These are phyloP conservation scores for Temnothorax ravouxi DNA, from an alignment of 2,888 invertebrate species.

Conservation along the genomic window DNA sequence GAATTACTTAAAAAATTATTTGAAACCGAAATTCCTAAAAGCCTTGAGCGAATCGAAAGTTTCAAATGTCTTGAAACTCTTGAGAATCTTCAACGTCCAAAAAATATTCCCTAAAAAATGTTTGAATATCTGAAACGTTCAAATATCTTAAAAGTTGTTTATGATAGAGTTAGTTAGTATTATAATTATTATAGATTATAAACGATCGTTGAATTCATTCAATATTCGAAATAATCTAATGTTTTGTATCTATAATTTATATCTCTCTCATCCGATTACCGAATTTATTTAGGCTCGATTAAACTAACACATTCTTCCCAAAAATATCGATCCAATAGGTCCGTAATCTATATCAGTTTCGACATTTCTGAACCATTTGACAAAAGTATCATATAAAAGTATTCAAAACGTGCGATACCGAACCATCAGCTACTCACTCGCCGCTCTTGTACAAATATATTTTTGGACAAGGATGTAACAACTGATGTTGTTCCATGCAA, in stretches of 20 bases:
- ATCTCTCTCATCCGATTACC: background rate
- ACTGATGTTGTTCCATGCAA: background rate
- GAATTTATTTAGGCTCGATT: background rate
- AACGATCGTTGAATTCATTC: background rate
- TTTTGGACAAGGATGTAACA: background rate
- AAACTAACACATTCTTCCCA: background rate
- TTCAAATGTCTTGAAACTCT: background rate
- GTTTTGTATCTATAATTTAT: background rate
- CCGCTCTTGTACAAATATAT: background rate
- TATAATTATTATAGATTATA: too few species aligned
- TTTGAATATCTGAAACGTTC: background rate
- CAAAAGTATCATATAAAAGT: background rate
- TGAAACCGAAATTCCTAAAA: background rate
- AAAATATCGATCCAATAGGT: background rate
- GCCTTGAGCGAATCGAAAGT: background rate
- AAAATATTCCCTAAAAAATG: background rate
- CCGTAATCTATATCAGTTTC: background rate
- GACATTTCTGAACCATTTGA: background rate
- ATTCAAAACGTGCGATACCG: background rate
- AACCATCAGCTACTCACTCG: background rate
- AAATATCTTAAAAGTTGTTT: background rate
- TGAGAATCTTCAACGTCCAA: background rate
- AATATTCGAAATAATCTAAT: background rate
- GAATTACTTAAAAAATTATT: background rate
- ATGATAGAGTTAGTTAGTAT: background rate